These are phyloP conservation scores for Dicyrtomina minuta DNA, from an alignment of 2,888 invertebrate genomes.

Conservation along the genomic window DNA sequence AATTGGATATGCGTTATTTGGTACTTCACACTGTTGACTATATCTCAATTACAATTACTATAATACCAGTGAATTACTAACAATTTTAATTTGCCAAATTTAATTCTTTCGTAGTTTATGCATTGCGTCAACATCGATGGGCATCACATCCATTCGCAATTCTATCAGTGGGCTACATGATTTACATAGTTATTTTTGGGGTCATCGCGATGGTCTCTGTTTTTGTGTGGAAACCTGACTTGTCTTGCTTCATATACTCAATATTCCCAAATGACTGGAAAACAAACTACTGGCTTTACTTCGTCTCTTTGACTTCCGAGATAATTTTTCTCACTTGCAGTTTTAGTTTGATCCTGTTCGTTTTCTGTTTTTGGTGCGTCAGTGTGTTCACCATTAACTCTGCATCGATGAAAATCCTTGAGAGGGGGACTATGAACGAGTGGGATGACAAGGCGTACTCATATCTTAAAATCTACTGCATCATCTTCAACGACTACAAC, in stretches of 20 bases:
- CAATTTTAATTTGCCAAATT: too few species aligned
- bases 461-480: not conserved
- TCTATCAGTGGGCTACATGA: not conserved
- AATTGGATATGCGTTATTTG: too few species aligned
- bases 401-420: too few species aligned
- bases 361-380: not conserved
- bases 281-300: too few species aligned
- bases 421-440: not conserved
- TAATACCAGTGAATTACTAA: too few species aligned
- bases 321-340: too few species aligned
- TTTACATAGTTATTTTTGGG: not conserved
- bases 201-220: not conserved
- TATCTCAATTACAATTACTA: too few species aligned
- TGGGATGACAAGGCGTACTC: not conserved
- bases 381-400: not conserved
- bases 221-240: not conserved
- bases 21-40: too few species aligned
- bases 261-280: too few species aligned
- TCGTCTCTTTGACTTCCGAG: too few species aligned
- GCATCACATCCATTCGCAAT: not conserved
- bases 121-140: not conserved
- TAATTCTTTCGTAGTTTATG: too few species aligned
- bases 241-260: not conserved
- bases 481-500: not conserved
- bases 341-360: not conserved